Evolutionary conservation across 2,113 vertebrate genomes (phyloP).

Genomic region (Tenebrosternarchus preto): DNA sequence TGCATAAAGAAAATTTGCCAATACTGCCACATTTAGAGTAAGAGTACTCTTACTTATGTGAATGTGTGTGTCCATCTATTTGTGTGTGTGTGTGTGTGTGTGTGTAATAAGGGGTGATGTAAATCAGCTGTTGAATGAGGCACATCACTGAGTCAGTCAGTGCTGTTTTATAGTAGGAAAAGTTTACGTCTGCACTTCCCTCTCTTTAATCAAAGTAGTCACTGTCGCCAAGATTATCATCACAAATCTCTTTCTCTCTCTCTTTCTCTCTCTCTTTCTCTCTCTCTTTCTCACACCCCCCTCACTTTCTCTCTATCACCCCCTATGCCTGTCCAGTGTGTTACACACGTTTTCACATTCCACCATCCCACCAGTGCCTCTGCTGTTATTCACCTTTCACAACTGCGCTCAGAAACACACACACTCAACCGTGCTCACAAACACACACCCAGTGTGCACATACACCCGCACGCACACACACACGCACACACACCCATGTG

Average conservation of each 20-base stretch:
- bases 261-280: not conserved
- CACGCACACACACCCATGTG: not conserved
- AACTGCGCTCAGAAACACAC: not conserved
- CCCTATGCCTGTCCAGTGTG: not conserved
- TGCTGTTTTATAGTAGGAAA: slow-evolving; percentile 20
- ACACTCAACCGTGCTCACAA: not conserved
- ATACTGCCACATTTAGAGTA: no score
- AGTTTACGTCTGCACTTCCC: slow-evolving; percentile 28
- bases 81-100: slow-evolving; percentile 12
- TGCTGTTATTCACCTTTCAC: not conserved
- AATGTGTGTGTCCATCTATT: not conserved
- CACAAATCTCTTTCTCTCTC: not conserved
- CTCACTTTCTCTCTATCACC: not conserved
- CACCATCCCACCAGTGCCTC: not conserved
- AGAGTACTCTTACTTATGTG: no score
- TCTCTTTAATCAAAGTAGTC: slow-evolving; percentile 20
- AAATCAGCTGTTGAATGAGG: slow-evolving; percentile 43
- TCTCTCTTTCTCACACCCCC: not conserved
- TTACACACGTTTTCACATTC: not conserved
- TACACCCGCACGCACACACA: not conserved
- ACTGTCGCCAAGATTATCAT: not conserved
- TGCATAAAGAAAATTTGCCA: no score
- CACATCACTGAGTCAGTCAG: slow-evolving; percentile 22
- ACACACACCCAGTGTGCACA: not conserved
- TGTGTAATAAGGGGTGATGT: slow-evolving; percentile 8